Evolutionary conservation across 2,888 invertebrate species (phyloP).

Genomic region (Drosophila borborema): DNA sequence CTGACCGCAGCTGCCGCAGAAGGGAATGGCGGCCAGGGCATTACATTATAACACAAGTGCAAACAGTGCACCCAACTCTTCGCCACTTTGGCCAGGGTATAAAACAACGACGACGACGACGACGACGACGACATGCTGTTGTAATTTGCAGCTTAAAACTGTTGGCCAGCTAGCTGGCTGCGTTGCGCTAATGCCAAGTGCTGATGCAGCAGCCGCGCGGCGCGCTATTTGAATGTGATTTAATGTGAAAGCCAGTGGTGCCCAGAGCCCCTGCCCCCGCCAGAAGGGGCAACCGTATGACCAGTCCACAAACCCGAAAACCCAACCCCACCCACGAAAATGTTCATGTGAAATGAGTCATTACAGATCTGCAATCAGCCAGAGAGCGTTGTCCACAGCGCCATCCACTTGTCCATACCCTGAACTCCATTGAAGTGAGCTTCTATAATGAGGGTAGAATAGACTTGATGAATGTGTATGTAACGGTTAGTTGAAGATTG

Average conservation of each 20-base stretch:
- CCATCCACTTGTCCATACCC: constrained; percentile 9
- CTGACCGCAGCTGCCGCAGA: constrained; percentile 70
- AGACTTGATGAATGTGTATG: neutral
- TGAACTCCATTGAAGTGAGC: neutral
- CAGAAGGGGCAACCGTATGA: neutral
- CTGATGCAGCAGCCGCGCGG: constrained; percentile 58
- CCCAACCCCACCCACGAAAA: constrained; percentile 40
- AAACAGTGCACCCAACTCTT: constrained; percentile 1
- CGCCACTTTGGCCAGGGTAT: neutral
- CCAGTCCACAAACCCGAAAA: constrained; percentile 3
- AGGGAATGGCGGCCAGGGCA: constrained; percentile 6
- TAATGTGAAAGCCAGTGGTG: constrained; percentile 56
- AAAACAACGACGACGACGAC: constrained; percentile 8
- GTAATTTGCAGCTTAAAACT: constrained; percentile 73
- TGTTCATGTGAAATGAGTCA: constrained; percentile 79
- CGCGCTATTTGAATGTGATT: constrained; percentile 64
- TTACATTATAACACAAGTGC: constrained; percentile 45
- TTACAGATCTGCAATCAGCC: constrained; percentile 79
- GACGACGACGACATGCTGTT: constrained; percentile 52
- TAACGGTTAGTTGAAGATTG: neutral
- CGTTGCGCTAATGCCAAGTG: constrained; percentile 55
- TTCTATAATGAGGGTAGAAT: neutral
- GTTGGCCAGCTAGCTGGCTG: constrained; percentile 52
- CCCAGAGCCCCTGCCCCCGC: no score
- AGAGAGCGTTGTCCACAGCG: constrained; percentile 31